A percentile compares a stretch with the other conserved stretches of the same genome.
Evolutionary conservation across 2,888 invertebrate species (phyloP).

Genomic region (Dendrolimus houi): DNA sequence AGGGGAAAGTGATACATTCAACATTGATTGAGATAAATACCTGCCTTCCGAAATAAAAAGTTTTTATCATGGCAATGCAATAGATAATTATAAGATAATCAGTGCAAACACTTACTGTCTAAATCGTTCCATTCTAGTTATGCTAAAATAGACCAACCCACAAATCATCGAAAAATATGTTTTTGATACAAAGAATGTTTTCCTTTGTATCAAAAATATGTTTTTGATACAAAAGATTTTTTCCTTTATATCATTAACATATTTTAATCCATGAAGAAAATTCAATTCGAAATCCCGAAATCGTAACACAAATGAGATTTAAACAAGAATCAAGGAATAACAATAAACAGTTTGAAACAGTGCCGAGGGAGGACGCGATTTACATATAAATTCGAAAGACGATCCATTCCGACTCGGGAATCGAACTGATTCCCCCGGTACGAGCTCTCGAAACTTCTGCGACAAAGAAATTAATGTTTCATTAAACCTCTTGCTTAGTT

Average conservation of each 20-base stretch:
- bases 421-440: slow-evolving; percentile 37
- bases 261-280: neutral
- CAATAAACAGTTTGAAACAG: slow-evolving; percentile 34
- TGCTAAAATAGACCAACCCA: too few species aligned
- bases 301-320: neutral
- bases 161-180: too few species aligned
- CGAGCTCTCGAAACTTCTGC: slow-evolving; percentile 24
- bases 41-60: too few species aligned
- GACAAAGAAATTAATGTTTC: neutral
- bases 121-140: too few species aligned
- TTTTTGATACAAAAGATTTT: too few species aligned
- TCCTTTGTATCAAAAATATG: too few species aligned
- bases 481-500: neutral
- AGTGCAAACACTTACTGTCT: too few species aligned
- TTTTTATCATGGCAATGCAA: too few species aligned
- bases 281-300: neutral
- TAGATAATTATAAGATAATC: too few species aligned
- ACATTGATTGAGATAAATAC: too few species aligned
- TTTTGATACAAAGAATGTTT: too few species aligned
- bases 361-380: slow-evolving; percentile 24
- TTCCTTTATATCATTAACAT: too few species aligned
- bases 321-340: slow-evolving; percentile 17
- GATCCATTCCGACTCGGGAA: slow-evolving; percentile 30
- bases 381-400: slow-evolving; percentile 51
- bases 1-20: neutral